Percentiles rank a stretch among this genome's conserved stretches.
Conservation (phyloP, 2,888 invertebrate species). For the Pammene aurita region DNA sequence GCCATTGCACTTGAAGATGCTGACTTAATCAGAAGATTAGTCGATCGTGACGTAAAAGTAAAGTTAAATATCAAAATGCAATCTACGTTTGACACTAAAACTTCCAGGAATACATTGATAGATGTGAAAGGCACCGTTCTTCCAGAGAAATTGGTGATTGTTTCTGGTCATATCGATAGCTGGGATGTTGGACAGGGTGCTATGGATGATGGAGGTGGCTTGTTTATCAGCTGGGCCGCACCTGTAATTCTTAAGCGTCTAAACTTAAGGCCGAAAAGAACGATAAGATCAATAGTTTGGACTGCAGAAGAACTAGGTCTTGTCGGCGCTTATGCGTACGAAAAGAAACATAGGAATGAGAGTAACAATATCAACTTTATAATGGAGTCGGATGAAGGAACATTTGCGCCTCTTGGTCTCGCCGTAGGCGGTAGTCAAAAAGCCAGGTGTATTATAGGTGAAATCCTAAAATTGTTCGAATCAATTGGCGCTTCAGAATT, state of each 20-base stretch:
- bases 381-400: slow-evolving; percentile 93
- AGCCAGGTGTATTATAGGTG: slow-evolving; percentile 86
- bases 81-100: slow-evolving; percentile 81
- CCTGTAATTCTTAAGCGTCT: slow-evolving; percentile 86
- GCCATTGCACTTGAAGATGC: slow-evolving; percentile 92
- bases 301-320: slow-evolving; percentile 90
- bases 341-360: slow-evolving; percentile 81
- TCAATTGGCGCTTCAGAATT: slow-evolving; percentile 87
- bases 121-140: slow-evolving; percentile 84
- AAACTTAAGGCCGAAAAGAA: slow-evolving; percentile 86
- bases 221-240: slow-evolving; percentile 90
- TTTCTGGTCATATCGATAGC: slow-evolving; percentile 93
- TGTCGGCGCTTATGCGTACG: slow-evolving; percentile 86
- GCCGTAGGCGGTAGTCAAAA: slow-evolving; percentile 84
- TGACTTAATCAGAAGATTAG: slow-evolving; percentile 86
- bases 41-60: slow-evolving; percentile 78
- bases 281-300: slow-evolving; percentile 90
- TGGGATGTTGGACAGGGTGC: slow-evolving; percentile 95
- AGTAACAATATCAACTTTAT: slow-evolving; percentile 87
- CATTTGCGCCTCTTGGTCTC: slow-evolving; percentile 89
- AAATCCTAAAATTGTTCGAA: slow-evolving; percentile 86
- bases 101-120: slow-evolving; percentile 88
- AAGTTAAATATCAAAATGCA: slow-evolving; percentile 85
- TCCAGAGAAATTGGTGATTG: slow-evolving; percentile 84
- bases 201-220: slow-evolving; percentile 93